A percentile compares a stretch with the other conserved stretches of the same genome.
phyloP scores from a whole-genome alignment of 2,888 invertebrate species.

The Drosophila lacicola region DNA sequence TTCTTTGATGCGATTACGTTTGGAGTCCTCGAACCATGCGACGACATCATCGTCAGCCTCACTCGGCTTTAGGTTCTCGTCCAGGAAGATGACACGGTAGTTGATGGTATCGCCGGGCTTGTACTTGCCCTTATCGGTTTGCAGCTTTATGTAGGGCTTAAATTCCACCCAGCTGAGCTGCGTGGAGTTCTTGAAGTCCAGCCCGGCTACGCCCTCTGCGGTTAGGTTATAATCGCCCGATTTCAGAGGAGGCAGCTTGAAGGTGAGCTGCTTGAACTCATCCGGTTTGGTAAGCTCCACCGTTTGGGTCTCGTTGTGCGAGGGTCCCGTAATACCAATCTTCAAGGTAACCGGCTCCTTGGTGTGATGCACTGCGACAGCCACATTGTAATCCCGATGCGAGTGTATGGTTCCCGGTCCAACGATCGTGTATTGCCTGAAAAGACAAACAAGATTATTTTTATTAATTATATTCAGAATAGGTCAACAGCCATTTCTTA shows the following conservation, averaged over 20 bases:
- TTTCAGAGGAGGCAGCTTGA: conserved; percentile 68
- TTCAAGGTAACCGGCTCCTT: conserved; percentile 70
- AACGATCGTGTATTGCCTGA: conserved; percentile 89
- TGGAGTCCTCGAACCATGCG: conserved; percentile 90
- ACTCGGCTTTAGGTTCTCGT: conserved; percentile 90
- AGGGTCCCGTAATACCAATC: conserved; percentile 79
- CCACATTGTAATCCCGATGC: conserved; percentile 92
- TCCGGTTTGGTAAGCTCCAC: conserved; percentile 62
- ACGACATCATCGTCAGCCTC: conserved; percentile 87
- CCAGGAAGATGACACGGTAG: conserved; percentile 87
- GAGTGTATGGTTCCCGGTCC: conserved; percentile 93
- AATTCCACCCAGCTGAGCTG: conserved; percentile 88
- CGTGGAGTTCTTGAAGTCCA: conserved; percentile 90
- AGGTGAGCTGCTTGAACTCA: conserved; percentile 71
- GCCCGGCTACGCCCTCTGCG: conserved; percentile 90
- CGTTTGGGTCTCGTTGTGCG: conserved; percentile 70
- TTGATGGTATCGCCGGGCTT: conserved; percentile 93
- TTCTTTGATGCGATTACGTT: conserved; percentile 93
- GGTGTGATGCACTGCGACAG: conserved; percentile 87
- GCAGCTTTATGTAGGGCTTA: conserved; percentile 89
- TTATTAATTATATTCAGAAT: conserved; percentile 27
- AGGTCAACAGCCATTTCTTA: conserved; percentile 17
- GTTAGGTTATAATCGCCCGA: conserved; percentile 90
- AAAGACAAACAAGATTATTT: neutral
- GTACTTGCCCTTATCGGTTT: conserved; percentile 96